phyloP scores from a whole-genome alignment of 2,797 vertebrate genomes.

The Hippocampus kuda region DNA sequence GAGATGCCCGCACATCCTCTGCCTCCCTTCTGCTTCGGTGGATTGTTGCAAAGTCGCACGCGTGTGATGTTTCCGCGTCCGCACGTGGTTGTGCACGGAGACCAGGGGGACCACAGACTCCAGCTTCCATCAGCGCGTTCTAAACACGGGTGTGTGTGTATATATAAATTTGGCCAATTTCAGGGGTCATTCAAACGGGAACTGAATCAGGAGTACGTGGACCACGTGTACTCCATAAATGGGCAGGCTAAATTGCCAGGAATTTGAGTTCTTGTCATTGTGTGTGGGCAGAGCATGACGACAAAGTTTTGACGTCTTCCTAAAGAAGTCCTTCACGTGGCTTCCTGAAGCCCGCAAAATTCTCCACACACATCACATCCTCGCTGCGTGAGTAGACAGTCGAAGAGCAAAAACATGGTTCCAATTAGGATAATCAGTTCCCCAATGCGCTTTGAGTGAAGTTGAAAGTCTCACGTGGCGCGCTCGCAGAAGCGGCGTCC shows the following conservation, averaged over 20 bases:
- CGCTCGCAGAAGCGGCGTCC: not conserved
- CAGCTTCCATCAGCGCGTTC: slow-evolving; percentile 81
- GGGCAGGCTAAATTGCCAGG: not conserved
- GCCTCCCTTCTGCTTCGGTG: slow-evolving; percentile 80
- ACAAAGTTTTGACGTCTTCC: not conserved
- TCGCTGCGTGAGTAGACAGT: not conserved
- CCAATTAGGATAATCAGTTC: slow-evolving; percentile 28
- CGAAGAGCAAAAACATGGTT: slow-evolving; percentile 26
- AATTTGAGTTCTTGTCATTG: not conserved
- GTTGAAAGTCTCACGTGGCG: not conserved
- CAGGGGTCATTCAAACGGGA: no score
- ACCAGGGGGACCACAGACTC: slow-evolving; percentile 98
- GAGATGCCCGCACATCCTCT: slow-evolving; percentile 73
- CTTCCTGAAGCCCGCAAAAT: not conserved
- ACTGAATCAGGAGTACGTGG: not conserved
- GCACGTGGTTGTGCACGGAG: slow-evolving; percentile 87
- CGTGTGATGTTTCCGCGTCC: slow-evolving; percentile 79
- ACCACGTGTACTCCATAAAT: not conserved
- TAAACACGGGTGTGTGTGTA: slow-evolving; percentile 35
- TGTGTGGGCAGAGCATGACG: not conserved
- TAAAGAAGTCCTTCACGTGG: not conserved
- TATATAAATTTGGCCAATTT: no score
- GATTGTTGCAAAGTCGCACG: slow-evolving; percentile 88
- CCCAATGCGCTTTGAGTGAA: slow-evolving; percentile 17
- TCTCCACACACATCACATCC: not conserved